A percentile compares a stretch with the other conserved stretches of the same genome.
Conservation (phyloP, 2,888 invertebrate species). For the Carcina quercana region DNA sequence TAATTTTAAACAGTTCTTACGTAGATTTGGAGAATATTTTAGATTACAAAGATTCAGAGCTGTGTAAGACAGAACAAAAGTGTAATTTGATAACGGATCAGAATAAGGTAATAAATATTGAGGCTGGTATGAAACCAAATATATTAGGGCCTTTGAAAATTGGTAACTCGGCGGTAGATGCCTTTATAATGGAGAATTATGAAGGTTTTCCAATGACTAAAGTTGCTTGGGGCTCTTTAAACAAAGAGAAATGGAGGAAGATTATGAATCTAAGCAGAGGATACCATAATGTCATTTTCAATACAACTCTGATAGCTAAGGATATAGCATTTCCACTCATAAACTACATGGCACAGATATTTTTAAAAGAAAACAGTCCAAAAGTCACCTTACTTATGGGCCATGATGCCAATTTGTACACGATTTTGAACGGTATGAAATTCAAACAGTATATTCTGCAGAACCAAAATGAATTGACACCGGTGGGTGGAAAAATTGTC, state of each 20-base stretch:
- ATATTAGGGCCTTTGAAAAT: constrained; percentile 52
- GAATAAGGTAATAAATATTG: constrained; percentile 32
- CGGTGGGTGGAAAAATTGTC: constrained; percentile 54
- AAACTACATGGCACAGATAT: constrained; percentile 34
- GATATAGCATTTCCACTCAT: constrained; percentile 47
- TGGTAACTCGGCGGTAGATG: constrained; percentile 48
- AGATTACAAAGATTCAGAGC: constrained; percentile 42
- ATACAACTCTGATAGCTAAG: constrained; percentile 42
- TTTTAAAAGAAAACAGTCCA: constrained; percentile 23
- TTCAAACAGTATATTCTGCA: constrained; percentile 36
- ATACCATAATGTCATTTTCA: constrained; percentile 54
- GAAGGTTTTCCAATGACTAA: constrained; percentile 39
- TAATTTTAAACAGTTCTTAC: constrained; percentile 38
- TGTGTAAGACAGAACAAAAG: constrained; percentile 33
- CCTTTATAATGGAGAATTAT: constrained; percentile 59
- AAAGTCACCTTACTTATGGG: constrained; percentile 51
- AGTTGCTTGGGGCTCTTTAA: constrained; percentile 55
- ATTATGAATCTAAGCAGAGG: constrained; percentile 36
- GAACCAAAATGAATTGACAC: constrained; percentile 41
- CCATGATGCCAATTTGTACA: constrained; percentile 57
- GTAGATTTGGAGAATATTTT: constrained; percentile 39
- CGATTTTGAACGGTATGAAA: constrained; percentile 37
- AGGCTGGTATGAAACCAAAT: constrained; percentile 38
- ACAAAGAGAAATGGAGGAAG: constrained; percentile 30
- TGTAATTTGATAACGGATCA: constrained; percentile 40